Evolutionary conservation across 2,797 vertebrate species (phyloP).

Genomic region (Anguilla pacifica): DNA sequence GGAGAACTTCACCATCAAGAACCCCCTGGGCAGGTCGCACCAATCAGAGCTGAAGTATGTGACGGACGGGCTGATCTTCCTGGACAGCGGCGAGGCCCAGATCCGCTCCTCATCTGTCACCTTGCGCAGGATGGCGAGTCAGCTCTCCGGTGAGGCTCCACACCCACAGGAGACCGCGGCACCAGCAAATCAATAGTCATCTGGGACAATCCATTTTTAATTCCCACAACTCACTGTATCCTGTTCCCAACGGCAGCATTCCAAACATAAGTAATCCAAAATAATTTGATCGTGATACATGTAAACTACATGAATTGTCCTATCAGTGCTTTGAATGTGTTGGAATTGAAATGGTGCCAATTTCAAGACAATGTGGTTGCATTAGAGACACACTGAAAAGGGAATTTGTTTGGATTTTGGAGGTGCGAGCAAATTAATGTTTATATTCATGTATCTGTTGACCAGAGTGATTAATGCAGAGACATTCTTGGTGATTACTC

Average conservation of each 20-base stretch:
- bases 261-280: background rate
- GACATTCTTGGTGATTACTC: background rate
- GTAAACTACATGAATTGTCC: too few relatives aligned
- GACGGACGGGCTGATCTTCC: conserved; percentile 76
- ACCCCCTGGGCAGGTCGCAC: conserved; percentile 80
- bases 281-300: background rate
- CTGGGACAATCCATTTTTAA: too few relatives aligned
- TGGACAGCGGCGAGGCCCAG: conserved; percentile 77
- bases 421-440: too few relatives aligned
- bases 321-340: too few relatives aligned
- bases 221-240: too few relatives aligned
- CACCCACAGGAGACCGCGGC: background rate
- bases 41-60: conserved; percentile 76
- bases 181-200: background rate
- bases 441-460: background rate
- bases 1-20: conserved; percentile 88
- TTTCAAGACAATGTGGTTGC: too few relatives aligned
- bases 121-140: conserved; percentile 91
- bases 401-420: too few relatives aligned
- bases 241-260: background rate
- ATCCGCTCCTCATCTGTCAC: conserved; percentile 85
- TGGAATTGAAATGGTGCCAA: too few relatives aligned
- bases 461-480: background rate
- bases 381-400: too few relatives aligned
- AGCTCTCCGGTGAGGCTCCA: conserved; percentile 84